Conservation (phyloP, 1,140 invertebrate genomes). For the Pseudomyrmex pallidus region DNA sequence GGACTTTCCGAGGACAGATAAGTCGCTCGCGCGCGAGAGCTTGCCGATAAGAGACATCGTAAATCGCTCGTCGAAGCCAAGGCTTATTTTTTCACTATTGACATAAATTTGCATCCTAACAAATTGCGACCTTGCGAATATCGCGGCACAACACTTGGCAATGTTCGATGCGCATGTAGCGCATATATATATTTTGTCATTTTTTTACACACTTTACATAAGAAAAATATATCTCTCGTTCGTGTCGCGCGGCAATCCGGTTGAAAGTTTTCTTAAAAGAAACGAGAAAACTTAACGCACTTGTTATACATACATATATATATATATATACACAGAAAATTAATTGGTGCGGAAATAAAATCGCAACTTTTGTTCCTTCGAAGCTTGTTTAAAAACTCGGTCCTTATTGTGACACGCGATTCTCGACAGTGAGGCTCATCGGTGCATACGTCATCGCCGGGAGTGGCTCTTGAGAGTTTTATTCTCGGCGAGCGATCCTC, state of each 20-base stretch:
- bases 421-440: conserved; percentile 5
- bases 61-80: conserved; percentile 2
- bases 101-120: conserved; percentile 51
- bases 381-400: not conserved
- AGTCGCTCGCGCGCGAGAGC: conserved; percentile 4
- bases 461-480: conserved; percentile 42
- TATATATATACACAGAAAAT: not conserved
- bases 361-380: not conserved
- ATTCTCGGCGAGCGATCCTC: conserved; percentile 37
- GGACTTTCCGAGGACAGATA: conserved; percentile 21
- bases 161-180: not conserved
- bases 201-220: too few relatives aligned
- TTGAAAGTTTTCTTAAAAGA: not conserved
- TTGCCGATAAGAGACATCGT: conserved; percentile 37
- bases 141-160: not conserved
- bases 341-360: not conserved
- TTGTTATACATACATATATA: not conserved
- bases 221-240: not conserved
- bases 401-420: not conserved
- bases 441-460: conserved; percentile 15
- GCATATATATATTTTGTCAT: not conserved
- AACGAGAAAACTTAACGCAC: not conserved
- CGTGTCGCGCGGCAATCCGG: too few relatives aligned
- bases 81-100: conserved; percentile 41
- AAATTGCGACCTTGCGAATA: conserved; percentile 33